Base-by-base conservation (phyloP, 92 coral and sea anemone species). In the Siderastrea radians region DNA sequence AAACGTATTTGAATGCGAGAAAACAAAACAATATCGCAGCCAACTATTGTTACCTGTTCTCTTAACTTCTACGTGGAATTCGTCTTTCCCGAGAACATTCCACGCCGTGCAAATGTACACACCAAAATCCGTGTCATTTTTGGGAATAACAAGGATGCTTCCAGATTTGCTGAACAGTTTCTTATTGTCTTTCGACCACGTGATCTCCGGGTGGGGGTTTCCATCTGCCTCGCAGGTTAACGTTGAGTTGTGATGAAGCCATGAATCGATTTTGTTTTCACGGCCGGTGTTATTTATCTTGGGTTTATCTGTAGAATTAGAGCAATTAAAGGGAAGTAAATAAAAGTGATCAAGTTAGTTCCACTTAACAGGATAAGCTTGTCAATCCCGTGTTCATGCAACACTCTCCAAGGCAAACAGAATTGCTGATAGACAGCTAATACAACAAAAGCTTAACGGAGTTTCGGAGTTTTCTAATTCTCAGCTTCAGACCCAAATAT, bases 151-250 rank as follows among this genome's bases (percentile, higher is more conserved):
- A 64, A 7, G 9, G 16, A 90, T 59, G 2, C 1, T 67, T 15
- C 7, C 53, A 62, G 57, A 47, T 44, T 5, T 65, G 44, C 7
- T 26, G 1, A 59, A 26, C 15, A 19, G 8, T 15, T 6, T 16
- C 49, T 11, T 43, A 4, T 10, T 15, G 63, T 58, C 60, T 71
- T 60, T 70, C 47, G 79, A 76, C 93, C 93, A 90, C 12, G 74
- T 74, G 87, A 80, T 68, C 13, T 3, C 17, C 9, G 93, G 87
- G 7, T 6, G 3, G 1, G 93, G 93, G 74, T 90, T 90, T n/a
- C 90, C 90, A 1, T 47, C 72, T 48, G 86, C 91, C 38, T 72
- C 16, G 72, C 91, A 87, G 48, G 58, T 78, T 4, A 87, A 46
- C 60, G 64, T 58, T 17, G 87, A 71, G 6, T 47, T 71, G 44